Base-by-base conservation (phyloP, 2,888 invertebrate genomes). In the Megaustenia siamemsis region DNA sequence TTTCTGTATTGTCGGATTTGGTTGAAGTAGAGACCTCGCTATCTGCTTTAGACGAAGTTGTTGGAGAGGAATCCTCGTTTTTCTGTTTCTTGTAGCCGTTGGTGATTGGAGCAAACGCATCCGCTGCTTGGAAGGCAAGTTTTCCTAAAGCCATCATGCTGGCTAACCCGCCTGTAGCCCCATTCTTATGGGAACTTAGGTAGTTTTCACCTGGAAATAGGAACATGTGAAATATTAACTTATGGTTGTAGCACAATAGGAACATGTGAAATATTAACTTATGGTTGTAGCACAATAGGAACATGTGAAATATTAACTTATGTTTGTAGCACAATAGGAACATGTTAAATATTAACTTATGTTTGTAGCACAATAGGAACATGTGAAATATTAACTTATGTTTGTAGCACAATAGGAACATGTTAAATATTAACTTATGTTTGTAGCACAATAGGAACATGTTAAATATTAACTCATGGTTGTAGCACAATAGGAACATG, bases 81-180 rank as follows among this genome's bases (percentile, higher is more conserved):
- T 69, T 66, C 32, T 32, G 4, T 49, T 83, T 71, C 53, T 66
- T 78, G 80, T 68, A 71, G n/a, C 83, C 79, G 53, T 78, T 77
- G 53, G 86, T 78, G n/a, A 87, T 73, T 5, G 87, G 86, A 15
- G 87, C 84, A 49, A 87, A 84, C 18, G 87, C 84, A 38, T 87
- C 86, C 12, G 87, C 87, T 3, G 87, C 86, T 43, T 87, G 87
- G 84, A 86, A 86, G 21, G 82, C 86, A 43, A 87, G 87, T 66
- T 87, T 86, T 24, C 86, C 84, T 12, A 87, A 82, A 6, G 87
- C 87, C 79, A 84, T 86, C 87, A 87, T 82, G 12, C 87, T 71
- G 28, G 78, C 56, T 45, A 79, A 68, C 5, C 85, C 81, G 8
- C 80, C 71, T 6, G 63, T 38, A 21, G 49, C 60, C 43, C 84